Percentiles rank a stretch among this genome's conserved stretches.
Evolutionary conservation across 2,888 invertebrate genomes (phyloP).

Genomic region (Cerastoderma edule): DNA sequence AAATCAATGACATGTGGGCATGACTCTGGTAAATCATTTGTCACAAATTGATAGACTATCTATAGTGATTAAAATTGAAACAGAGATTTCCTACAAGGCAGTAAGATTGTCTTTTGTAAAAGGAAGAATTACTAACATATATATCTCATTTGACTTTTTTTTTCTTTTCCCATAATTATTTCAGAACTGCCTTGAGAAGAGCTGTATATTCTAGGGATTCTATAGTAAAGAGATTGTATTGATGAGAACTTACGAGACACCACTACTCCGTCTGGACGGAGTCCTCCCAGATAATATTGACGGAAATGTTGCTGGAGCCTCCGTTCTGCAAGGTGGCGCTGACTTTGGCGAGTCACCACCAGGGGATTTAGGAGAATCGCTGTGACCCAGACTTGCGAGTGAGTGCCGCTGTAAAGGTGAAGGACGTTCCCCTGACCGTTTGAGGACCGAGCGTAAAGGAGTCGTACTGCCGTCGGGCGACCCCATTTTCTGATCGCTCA

Average conservation of each 20-base stretch:
- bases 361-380: constrained; percentile 57
- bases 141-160: too few species aligned
- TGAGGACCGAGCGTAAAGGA: constrained; percentile 66
- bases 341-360: constrained; percentile 66
- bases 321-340: constrained; percentile 64
- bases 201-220: too few species aligned
- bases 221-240: too few species aligned
- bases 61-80: too few species aligned
- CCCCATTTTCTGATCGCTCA: constrained; percentile 50
- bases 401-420: constrained; percentile 67
- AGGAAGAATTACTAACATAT: too few species aligned
- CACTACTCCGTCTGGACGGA: constrained; percentile 74
- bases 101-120: too few species aligned
- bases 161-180: too few species aligned
- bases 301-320: constrained; percentile 62
- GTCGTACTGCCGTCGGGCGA: constrained; percentile 56
- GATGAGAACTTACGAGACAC: constrained; percentile 52
- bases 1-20: too few species aligned
- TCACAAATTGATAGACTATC: too few species aligned
- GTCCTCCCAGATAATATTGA: constrained; percentile 74
- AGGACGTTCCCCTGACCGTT: constrained; percentile 66
- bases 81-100: too few species aligned
- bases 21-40: too few species aligned
- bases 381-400: constrained; percentile 46
- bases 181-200: too few species aligned